Base-by-base conservation (phyloP, 2,888 invertebrate genomes). In the Ligdia adustata region DNA sequence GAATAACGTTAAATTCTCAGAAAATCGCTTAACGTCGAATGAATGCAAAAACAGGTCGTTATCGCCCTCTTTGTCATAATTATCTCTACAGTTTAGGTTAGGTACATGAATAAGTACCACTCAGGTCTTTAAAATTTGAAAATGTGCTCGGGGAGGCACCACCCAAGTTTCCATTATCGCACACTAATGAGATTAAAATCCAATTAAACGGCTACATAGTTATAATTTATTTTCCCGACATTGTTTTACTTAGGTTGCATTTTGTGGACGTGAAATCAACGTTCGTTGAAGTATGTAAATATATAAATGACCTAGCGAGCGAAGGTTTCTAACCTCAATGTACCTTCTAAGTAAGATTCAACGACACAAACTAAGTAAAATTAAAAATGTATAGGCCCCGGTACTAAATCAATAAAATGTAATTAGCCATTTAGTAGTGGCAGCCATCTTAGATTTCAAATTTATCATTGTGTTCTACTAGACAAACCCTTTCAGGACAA, bases 171-270 rank as follows among this genome's bases (percentile, higher is more conserved):
- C 69, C 64, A 71, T 75, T 75, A 75, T 71, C 64, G 53, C 59
- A 45, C 41, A 50, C 56, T 73, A 75, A 78, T 75, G 68, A 72
- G 68, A 73, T 76, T 75, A 69, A 72, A 75, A 72, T 72, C 72
- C 68, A 64, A 75, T 78, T 75, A 70, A 54, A 63, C 52, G 56
- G 64, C 63, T 66, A 68, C 59, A 53, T 65, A 72, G 71, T 69
- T 69, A 64, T 69, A 65, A 22, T 22, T 22, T 66, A 61, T 31
- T 38, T 64, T 56, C 48, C 45, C 47, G 45, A 62, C 60, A 62
- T 57, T 62, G 53, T 64, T 64, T 60, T 51, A 49, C 58, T 55
- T 49, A n/a, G n/a, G n/a, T n/a, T n/a, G n/a, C n/a, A n/a, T n/a
- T n/a, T n/a, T n/a, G n/a, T n/a, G n/a, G n/a, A n/a, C n/a, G n/a